phyloP scores from a whole-genome alignment of 53 echinoderm and acorn worm species.

The Patiria pectinifera region DNA sequence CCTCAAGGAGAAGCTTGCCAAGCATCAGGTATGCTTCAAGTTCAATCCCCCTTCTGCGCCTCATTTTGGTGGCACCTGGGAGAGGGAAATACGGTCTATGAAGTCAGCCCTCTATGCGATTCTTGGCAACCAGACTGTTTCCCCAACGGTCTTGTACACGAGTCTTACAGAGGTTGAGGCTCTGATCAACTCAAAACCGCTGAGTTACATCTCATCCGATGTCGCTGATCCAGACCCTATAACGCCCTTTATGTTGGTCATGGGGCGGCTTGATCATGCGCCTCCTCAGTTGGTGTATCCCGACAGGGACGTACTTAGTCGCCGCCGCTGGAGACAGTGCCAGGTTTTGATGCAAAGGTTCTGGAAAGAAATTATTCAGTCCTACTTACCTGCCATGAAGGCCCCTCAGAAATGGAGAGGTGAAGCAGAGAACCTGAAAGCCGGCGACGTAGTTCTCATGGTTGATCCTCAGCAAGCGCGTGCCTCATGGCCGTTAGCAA shows the following conservation, averaged over 20 bases:
- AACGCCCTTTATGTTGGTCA: constrained; percentile 62
- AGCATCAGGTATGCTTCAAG: constrained; percentile 35
- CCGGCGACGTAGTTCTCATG: constrained; percentile 9
- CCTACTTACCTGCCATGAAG: constrained; percentile 5
- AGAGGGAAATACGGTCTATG: constrained; percentile 56
- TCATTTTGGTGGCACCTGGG: constrained; percentile 58
- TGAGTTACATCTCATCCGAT: constrained; percentile 60
- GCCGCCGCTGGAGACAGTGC: constrained; percentile 38
- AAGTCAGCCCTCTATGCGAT: constrained; percentile 38
- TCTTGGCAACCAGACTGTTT: neutral
- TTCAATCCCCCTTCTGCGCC: constrained; percentile 63
- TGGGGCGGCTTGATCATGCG: constrained; percentile 52
- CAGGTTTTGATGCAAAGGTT: constrained; percentile 21
- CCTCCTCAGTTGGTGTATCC: constrained; percentile 37
- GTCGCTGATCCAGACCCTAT: constrained; percentile 55
- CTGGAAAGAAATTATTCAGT: constrained; percentile 1
- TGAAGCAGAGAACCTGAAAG: neutral
- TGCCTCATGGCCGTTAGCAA: constrained; percentile 21
- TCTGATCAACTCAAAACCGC: constrained; percentile 64
- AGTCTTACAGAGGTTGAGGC: constrained; percentile 62
- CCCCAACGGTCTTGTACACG: constrained; percentile 45
- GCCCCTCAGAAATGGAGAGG: neutral
- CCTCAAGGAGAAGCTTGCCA: constrained; percentile 48
- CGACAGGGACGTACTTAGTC: constrained; percentile 19
- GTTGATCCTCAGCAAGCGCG: constrained; percentile 14